Evolutionary conservation across 1,140 invertebrate species (phyloP), one percentile per base, ranked within the genome.

Genomic region (Plodia interpunctella): DNA sequence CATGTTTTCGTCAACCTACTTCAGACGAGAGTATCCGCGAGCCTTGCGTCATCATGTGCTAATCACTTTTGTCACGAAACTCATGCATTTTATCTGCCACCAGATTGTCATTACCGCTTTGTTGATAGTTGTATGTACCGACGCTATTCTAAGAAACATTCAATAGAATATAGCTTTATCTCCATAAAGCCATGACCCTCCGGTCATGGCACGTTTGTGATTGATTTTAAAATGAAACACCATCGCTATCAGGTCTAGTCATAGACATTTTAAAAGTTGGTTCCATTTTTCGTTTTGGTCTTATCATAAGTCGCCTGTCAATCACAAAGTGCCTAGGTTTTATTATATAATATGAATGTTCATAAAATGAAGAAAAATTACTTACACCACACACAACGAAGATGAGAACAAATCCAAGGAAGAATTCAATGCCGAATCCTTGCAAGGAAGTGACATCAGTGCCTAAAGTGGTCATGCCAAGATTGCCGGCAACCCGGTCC

Each of bases 401-500:
- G 0, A 98, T 94, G 52, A 98, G 91, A 4, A 98, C 91, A 74
- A 98, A 95, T 13, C 96, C 97, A 38, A 98, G 93, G 88, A 98
- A 94, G 81, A 97, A 95, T 86, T 98, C 97, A 56, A 98, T 92
- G 20, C 95, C 96, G 70, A 98, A 91, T 2, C 94, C 97, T 90
- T 98, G 96, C 19, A 93, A 88, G 1, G 91, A 86, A 0, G 92
- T 92, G 18, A 96, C 83, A 21, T 91, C 87, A 10, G 62, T 55
- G 32, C 91, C 92, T 25, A 94, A 68, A 0, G 75, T 75, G 0
- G 96, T 95, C 53, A 90, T 80, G 0, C 95, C 95, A 10, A 94
- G 83, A 0, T 86, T 90, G 15, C 91, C 91, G 19, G 92, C 91
- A 2, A 91, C 90, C 0, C 78, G 66, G 17, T 88, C 80, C 2